Conservation (phyloP, 2,888 invertebrate genomes). For the Hydropsyche betteni region DNA sequence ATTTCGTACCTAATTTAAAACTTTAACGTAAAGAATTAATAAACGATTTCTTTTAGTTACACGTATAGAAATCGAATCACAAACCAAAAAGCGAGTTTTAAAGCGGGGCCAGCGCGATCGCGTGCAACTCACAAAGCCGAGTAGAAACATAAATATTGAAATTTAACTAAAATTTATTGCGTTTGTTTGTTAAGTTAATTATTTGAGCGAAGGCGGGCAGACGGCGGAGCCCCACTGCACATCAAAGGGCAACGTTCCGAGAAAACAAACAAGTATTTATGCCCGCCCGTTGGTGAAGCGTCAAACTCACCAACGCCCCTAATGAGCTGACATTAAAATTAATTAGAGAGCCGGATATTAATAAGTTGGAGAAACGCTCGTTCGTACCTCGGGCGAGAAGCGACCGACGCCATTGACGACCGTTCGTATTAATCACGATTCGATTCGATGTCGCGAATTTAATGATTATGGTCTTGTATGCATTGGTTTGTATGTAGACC, state of each 20-base stretch:
- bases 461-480: too few species aligned
- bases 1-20: background rate
- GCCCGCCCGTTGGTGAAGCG: slow-evolving; percentile 38
- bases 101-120: slow-evolving; percentile 39
- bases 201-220: slow-evolving; percentile 45
- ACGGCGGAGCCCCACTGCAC: slow-evolving; percentile 15
- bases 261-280: slow-evolving; percentile 41
- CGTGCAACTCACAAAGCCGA: slow-evolving; percentile 54
- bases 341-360: slow-evolving; percentile 35
- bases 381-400: slow-evolving; percentile 16
- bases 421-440: slow-evolving; percentile 15
- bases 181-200: slow-evolving; percentile 69
- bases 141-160: slow-evolving; percentile 64
- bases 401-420: slow-evolving; percentile 18
- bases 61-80: background rate
- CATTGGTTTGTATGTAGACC: too few species aligned
- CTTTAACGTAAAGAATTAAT: too few species aligned
- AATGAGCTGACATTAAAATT: slow-evolving; percentile 42
- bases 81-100: slow-evolving; percentile 13
- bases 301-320: slow-evolving; percentile 38
- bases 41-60: too few species aligned
- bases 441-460: background rate
- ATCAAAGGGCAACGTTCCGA: slow-evolving; percentile 40
- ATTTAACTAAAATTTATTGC: slow-evolving; percentile 67
- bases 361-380: slow-evolving; percentile 31